A percentile compares a stretch with the other conserved stretches of the same genome.
These are phyloP conservation scores for Thalassophryne amazonica DNA, from an alignment of 2,797 vertebrate species.

Conservation along the genomic window DNA sequence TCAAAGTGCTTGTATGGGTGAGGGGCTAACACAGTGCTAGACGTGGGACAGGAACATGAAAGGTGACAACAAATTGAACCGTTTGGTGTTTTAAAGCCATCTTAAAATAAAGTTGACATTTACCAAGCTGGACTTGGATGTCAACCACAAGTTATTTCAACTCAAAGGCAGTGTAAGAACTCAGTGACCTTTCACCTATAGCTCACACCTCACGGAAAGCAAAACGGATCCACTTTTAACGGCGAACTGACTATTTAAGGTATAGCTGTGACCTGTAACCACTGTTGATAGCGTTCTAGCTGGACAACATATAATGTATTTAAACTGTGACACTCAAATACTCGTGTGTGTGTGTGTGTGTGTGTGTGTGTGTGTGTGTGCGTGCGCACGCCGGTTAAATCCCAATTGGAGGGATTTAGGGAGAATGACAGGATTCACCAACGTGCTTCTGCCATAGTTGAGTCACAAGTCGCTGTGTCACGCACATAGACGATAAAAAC, in stretches of 20 bases:
- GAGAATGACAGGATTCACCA: constrained; percentile 37
- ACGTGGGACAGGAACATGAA: not conserved
- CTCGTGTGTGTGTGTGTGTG: not conserved
- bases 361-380: not conserved
- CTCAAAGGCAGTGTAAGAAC: constrained; percentile 5
- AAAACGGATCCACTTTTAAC: not conserved
- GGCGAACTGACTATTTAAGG: not conserved
- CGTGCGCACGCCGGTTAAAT: constrained; percentile 24
- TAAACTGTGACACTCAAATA: constrained; percentile 19
- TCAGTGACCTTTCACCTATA: not conserved
- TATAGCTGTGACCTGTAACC: not conserved
- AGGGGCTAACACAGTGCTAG: not conserved
- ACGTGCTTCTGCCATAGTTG: constrained; percentile 27
- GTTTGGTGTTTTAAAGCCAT: constrained; percentile 1
- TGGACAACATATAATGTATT: constrained; percentile 19
- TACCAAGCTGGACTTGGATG: constrained; percentile 20
- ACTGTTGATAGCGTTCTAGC: not conserved
- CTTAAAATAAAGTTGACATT: constrained; percentile 36
- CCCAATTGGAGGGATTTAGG: constrained; percentile 40
- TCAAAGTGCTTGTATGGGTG: not conserved
- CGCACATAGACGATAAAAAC: constrained; percentile 19
- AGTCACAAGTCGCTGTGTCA: constrained; percentile 26
- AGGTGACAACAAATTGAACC: constrained; percentile 13
- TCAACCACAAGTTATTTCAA: constrained; percentile 9
- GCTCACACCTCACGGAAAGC: not conserved